Evolutionary conservation across 2,113 vertebrate species (phyloP), one percentile per base, ranked within the genome.

Genomic region (Lampris incognitus): DNA sequence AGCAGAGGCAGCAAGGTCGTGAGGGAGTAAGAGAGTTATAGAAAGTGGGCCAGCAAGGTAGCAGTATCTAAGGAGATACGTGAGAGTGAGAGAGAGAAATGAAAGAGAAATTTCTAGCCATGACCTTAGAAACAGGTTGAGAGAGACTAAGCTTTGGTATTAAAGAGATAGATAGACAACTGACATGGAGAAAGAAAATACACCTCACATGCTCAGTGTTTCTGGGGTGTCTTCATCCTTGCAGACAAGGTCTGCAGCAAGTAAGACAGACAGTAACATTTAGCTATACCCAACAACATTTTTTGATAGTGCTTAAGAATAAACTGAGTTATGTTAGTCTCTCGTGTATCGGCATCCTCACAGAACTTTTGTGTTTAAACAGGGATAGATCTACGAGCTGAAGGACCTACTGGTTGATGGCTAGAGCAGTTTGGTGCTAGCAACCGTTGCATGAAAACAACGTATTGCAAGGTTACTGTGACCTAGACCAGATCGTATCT

Each of bases 171-270:
- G 41, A 48, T 51, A 50, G 56, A 50, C 13, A 68, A 66, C 24
- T 46, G 60, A 46, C 42, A 49, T 58, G 65, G 63, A 51, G 65
- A 51, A 46, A 54, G 41, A 76, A 66, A 76, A 83, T 81, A 55
- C 58, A 37, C 41, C 58, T 24, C 58, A 66, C 2, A 9, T 9
- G n/a, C 71, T 69, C 37, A 48, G n/a, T 55, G 11, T 39, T 1
- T 51, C 6, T 52, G 36, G 13, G n/a, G 67, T 66, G 77, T 72
- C 51, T 6, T 65, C 40, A 39, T 44, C 50, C 4, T 55, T 60
- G 57, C 64, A 55, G 57, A 67, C 66, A 38, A 80, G 67, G 52
- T 13, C 66, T 58, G 3, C 1, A 5, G 13, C 9, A 64, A 70
- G 61, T 58, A 51, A 80, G 49, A 69, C n/a, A 7, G 60, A 6